Base-by-base conservation (phyloP, 2,888 invertebrate genomes). In the Agrochola lychnidis region DNA sequence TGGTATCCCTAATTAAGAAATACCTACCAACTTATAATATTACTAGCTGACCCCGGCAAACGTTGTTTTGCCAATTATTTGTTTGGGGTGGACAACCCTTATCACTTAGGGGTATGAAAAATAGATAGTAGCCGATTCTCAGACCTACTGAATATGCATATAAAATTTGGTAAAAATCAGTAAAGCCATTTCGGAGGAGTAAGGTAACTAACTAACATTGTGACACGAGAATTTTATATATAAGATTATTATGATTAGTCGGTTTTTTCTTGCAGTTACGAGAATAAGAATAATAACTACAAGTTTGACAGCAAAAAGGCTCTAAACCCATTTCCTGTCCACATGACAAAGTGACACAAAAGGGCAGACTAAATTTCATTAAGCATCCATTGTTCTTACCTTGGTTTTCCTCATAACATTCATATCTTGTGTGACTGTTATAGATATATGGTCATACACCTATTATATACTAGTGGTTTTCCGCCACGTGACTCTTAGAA, bases 401-500 rank as follows among this genome's bases (percentile, higher is more conserved):
- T 64, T 0, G 4, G 36, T 61, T 80, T 63, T 81, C 81, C 81
- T 84, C 59, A 67, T 81, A 84, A 63, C 45, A 84, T 36, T 68
- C 19, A 64, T 82, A 70, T 79, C 45, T 73, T 59, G 9, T 73
- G 12, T 14, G 14, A 70, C 68, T 30, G 30, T 56, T 68, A 16
- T 68, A 73, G 19, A 59, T 51, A 57, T 62, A 30, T 64, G 14
- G 25, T 62, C 14, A 51, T 40, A 30, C 22, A 79, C 40, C 7
- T 40, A 40, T 19, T 59, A 16, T 25, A 25, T 0, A 30, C 14
- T 30, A 63, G 74, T 59, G 84, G 71, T 83, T 87, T 86, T 81
- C 86, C 84, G 70, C 45, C 68, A 74, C 84, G 76, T 88, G 80
- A 83, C 68, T 59, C 56, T 64, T 80, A 73, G 42, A 73, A 88